These are phyloP conservation scores for Hecatera dysodea DNA, from an alignment of 2,888 invertebrate genomes.

Conservation along the genomic window DNA sequence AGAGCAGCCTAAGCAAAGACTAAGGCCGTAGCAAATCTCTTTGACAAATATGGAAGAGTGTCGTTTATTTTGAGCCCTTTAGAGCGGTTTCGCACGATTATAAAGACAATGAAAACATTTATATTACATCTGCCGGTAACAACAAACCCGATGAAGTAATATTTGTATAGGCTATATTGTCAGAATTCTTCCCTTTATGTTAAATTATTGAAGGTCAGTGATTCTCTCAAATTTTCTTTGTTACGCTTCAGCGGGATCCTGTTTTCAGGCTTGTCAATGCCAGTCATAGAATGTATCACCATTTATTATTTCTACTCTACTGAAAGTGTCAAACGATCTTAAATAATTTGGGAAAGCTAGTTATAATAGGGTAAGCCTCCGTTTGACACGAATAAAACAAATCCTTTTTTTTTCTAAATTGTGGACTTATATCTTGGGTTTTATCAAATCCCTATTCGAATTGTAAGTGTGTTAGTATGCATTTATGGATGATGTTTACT, in stretches of 20 bases:
- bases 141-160: constrained; percentile 2
- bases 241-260: constrained; percentile 2
- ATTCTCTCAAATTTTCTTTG: constrained; percentile 43
- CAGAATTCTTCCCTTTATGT: constrained; percentile 6
- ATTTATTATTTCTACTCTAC: constrained; percentile 23
- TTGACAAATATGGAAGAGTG: constrained; percentile 41
- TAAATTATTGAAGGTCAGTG: constrained; percentile 16
- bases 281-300: constrained; percentile 10
- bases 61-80: constrained; percentile 41
- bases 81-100: neutral
- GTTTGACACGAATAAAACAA: neutral
- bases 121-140: neutral
- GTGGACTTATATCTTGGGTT: neutral
- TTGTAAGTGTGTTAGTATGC: neutral
- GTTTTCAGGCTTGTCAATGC: constrained; percentile 25
- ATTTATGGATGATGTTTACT: neutral
- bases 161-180: constrained; percentile 3
- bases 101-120: constrained; percentile 25
- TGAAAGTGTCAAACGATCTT: constrained; percentile 34
- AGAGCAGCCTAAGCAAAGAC: constrained; percentile 35
- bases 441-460: neutral
- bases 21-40: constrained; percentile 41
- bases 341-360: neutral
- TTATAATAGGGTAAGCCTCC: neutral
- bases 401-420: neutral